Evolutionary conservation across 1,140 invertebrate species (phyloP), one percentile per base, ranked within the genome.

Genomic region (Ceratitis capitata): DNA sequence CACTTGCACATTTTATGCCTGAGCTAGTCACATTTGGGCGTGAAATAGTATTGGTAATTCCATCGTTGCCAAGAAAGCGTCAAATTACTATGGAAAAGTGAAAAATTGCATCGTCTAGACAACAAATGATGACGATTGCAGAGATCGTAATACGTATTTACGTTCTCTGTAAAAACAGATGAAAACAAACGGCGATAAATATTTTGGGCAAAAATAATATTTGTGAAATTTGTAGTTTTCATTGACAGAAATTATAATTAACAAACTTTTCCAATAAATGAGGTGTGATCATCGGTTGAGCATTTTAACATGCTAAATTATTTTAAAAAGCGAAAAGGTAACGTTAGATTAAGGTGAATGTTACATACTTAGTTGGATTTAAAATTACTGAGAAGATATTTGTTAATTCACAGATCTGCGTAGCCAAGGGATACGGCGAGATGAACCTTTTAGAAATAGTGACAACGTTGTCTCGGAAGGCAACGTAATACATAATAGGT

Each of bases 321-420:
- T 87, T 89, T 91, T 19, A 91, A 90, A 74, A 89, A 89, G 89
- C 90, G 89, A 85, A 89, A 89, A 82, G 90, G 90, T 91, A 87
- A 89, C 32, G 89, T 88, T 12, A 42, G 29, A 45, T 14, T 19
- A 12, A 53, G 51, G 51, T 53, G 47, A 19, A 19, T 16, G n/a
- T 4, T 69, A 3, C 61, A 69, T 3, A 39, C 61, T 6, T 19
- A 35, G 9, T 42, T 6, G 45, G 2, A 35, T 45, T 78, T 42
- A 14, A 23, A 78, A 78, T 12, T 69, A 56, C 19, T n/a, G n/a
- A n/a, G 4, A 53, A 53, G 14, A 53, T 10, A 16, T 53, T 53
- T 69, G 7, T 16, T 47, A 78, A 45, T 45, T 26, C 12, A 23
- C 45, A 78, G 69, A 10, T 10, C 14, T 35, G 3, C 69, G 39